Evolutionary conservation across 2,888 invertebrate species (phyloP), one percentile per base, ranked within the genome.

Genomic region (Agrilus mali): DNA sequence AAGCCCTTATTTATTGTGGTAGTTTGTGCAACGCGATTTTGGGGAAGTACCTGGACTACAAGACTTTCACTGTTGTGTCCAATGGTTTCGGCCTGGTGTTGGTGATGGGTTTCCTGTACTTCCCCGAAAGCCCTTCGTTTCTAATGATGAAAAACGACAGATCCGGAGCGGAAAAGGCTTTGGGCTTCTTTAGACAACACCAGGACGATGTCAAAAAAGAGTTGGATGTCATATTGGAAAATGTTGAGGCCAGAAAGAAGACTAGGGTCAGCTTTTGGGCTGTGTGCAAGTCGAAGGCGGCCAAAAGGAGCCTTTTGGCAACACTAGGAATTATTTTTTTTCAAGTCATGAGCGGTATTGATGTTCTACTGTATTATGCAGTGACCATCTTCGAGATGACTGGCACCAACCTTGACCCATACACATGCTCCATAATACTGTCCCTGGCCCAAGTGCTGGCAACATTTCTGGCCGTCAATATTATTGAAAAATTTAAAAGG

Each of bases 301-400:
- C 81, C 2, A 72, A 78, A 35, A 78, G 73, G 57, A 87, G 86
- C 0, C 68, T 89, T 43, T 60, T 80, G 38, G 80, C 83, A 42
- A 77, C 79, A 5, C 69, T 84, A 33, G 75, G 82, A 17, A 73
- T 86, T 49, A 86, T 89, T 83, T 76, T 85, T 59, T 84, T 84
- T 65, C 86, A 86, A 55, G 85, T 86, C 61, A 75, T 83, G 57
- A 81, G 81, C 45, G 86, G 85, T 46, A 74, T 86, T 52, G 84
- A 85, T 65, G 83, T 83, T 1, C 81, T 86, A 49, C 81, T 85
- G 52, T 85, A 86, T 65, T 85, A 83, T 59, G 78, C 82, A 1
- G 75, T 75, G 45, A 70, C 72, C 40, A 85, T 86, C 55, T 84
- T 86, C 64, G 53, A 70, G 40, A 78, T 78, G 2, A 79, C 85